A percentile compares a stretch with the other conserved stretches of the same genome.
These are phyloP conservation scores for Adoxophyes honmai DNA, from an alignment of 1,140 invertebrate genomes.

Conservation along the genomic window DNA sequence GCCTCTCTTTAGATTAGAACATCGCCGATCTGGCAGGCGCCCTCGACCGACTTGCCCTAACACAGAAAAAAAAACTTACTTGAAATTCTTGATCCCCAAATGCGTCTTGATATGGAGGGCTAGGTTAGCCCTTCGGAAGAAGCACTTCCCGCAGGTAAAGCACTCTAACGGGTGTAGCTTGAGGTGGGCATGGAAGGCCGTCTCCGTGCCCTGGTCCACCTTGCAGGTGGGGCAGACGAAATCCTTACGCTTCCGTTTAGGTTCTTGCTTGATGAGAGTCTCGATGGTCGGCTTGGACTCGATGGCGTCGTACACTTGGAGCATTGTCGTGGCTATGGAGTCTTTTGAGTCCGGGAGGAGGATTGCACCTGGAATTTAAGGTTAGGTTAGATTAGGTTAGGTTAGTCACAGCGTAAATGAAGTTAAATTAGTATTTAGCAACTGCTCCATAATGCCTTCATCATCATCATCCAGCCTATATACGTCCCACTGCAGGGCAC, in stretches of 20 bases:
- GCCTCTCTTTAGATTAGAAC: too few species aligned
- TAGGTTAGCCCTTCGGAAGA: slow-evolving; percentile 84
- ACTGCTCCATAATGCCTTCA: too few species aligned
- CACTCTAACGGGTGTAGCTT: slow-evolving; percentile 89
- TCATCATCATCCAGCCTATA: too few species aligned
- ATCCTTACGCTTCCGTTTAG: slow-evolving; percentile 57
- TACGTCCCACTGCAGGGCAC: too few species aligned
- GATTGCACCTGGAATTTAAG: slow-evolving; percentile 30
- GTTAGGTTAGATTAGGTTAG: too few species aligned
- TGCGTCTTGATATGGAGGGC: slow-evolving; percentile 87
- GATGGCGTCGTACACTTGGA: slow-evolving; percentile 47
- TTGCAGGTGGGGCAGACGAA: slow-evolving; percentile 60
- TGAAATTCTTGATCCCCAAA: slow-evolving; percentile 85
- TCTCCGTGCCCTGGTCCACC: slow-evolving; percentile 79
- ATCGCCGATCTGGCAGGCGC: too few species aligned
- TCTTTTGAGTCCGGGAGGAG: slow-evolving; percentile 49
- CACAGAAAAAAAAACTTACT: slow-evolving; percentile 48
- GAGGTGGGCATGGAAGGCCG: slow-evolving; percentile 82
- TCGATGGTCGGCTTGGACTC: slow-evolving; percentile 56
- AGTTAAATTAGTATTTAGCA: too few species aligned
- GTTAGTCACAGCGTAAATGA: too few species aligned
- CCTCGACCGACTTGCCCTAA: slow-evolving; percentile 6
- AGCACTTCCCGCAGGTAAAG: slow-evolving; percentile 87
- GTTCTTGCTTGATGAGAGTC: slow-evolving; percentile 76
- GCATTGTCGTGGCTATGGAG: slow-evolving; percentile 39